A percentile compares a stretch with the other conserved stretches of the same genome.
These are phyloP conservation scores for Bos indicus DNA, from an alignment of 2,113 vertebrate species.

Conservation along the genomic window DNA sequence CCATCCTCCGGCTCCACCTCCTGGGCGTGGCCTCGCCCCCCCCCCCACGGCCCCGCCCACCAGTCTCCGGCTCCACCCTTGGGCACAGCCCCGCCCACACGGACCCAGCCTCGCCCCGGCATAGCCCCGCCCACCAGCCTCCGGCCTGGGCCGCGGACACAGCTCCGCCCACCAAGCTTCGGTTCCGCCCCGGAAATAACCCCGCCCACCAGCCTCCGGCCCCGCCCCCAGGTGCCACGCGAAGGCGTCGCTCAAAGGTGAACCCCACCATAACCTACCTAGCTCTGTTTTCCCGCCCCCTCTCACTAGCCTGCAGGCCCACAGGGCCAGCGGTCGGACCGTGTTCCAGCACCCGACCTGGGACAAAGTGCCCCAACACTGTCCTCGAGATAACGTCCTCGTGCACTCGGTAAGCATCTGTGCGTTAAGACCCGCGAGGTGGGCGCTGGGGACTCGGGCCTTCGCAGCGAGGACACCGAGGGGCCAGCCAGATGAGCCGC, in stretches of 20 bases:
- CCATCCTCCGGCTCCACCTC: too few species aligned
- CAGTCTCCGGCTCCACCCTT: not conserved
- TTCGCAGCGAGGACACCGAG: not conserved
- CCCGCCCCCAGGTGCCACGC: not conserved
- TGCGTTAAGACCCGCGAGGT: not conserved
- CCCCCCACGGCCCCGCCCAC: too few species aligned
- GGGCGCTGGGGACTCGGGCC: not conserved
- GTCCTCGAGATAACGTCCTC: fast-evolving
- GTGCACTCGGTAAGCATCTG: not conserved
- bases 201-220: not conserved
- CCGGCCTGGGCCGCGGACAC: not conserved
- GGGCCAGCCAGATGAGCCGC: not conserved
- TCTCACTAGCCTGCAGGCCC: not conserved
- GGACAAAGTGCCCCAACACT: not conserved
- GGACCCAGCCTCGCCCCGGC: not conserved
- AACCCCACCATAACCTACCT: not conserved
- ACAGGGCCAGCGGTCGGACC: not conserved
- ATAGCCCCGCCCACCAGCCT: not conserved
- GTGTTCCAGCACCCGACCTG: not conserved
- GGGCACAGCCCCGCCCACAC: too few species aligned
- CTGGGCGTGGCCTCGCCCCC: too few species aligned
- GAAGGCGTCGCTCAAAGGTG: not conserved
- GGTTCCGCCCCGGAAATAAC: not conserved
- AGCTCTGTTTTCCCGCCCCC: not conserved
- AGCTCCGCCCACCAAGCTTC: not conserved